Conservation (phyloP, 2,113 vertebrate genomes). For the Leucopsar rothschildi region DNA sequence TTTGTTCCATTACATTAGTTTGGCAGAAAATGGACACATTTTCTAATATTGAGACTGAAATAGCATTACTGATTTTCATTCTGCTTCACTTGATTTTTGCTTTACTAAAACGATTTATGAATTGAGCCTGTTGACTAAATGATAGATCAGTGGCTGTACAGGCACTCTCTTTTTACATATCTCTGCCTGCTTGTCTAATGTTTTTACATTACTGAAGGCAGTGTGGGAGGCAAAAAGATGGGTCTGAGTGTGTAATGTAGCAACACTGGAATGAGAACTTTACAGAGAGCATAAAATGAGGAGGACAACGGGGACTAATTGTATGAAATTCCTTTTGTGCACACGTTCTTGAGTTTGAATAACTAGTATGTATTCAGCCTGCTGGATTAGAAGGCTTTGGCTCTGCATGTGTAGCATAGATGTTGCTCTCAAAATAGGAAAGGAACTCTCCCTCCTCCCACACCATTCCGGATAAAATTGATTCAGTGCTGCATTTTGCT, state of each 20-base stretch:
- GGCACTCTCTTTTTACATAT: neutral
- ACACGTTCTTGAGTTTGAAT: conserved; percentile 62
- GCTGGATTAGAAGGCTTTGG: conserved; percentile 40
- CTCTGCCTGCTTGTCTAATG: neutral
- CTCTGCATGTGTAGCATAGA: conserved; percentile 35
- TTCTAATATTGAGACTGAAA: neutral
- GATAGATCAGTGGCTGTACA: neutral
- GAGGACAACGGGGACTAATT: conserved; percentile 46
- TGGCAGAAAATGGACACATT: neutral
- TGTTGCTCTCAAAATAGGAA: conserved; percentile 44
- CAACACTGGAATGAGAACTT: neutral
- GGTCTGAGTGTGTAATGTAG: neutral
- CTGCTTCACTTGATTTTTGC: neutral
- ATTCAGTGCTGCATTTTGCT: neutral
- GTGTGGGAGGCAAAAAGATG: conserved; percentile 5
- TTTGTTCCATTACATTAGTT: neutral
- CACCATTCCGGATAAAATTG: neutral
- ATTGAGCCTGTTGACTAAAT: neutral
- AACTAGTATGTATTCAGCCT: conserved; percentile 46
- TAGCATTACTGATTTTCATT: neutral
- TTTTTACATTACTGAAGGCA: neutral
- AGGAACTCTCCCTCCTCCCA: neutral
- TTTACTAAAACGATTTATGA: neutral
- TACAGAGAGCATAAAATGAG: neutral
- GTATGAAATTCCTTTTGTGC: conserved; percentile 63